phyloP scores from a whole-genome alignment of 1,140 invertebrate species.

The Cataglyphis hispanica region DNA sequence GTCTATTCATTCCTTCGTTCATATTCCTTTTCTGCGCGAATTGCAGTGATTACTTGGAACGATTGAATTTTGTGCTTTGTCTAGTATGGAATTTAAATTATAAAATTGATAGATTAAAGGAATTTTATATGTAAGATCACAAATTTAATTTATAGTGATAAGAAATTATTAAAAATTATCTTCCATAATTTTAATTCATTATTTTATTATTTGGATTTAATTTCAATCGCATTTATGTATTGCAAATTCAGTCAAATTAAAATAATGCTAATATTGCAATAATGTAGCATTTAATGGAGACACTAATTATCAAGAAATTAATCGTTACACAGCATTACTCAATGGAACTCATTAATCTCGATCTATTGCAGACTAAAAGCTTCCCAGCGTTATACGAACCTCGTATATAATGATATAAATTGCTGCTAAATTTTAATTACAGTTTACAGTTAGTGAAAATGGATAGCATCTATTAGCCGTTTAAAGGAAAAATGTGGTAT shows the following conservation, averaged over 20 bases:
- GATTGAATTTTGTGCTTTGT: background rate
- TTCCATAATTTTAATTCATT: background rate
- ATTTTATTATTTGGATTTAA: background rate
- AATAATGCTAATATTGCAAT: slow-evolving; percentile 24
- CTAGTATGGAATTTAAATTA: background rate
- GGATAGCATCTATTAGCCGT: background rate
- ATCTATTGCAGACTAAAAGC: slow-evolving; percentile 45
- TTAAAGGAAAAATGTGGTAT: background rate
- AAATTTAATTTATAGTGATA: background rate
- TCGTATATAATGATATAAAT: slow-evolving; percentile 40
- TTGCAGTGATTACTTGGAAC: background rate
- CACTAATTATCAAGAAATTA: slow-evolving; percentile 38
- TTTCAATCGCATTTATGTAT: background rate
- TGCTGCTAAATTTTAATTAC: slow-evolving; percentile 43
- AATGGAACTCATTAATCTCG: slow-evolving; percentile 51
- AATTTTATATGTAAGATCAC: background rate
- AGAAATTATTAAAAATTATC: background rate
- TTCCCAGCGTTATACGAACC: background rate
- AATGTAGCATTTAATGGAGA: slow-evolving; percentile 6
- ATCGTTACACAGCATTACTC: slow-evolving; percentile 36
- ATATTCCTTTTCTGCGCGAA: background rate
- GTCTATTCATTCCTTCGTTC: background rate
- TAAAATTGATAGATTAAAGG: slow-evolving; percentile 3
- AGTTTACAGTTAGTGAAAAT: background rate
- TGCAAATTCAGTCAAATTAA: background rate